These are phyloP conservation scores for Ips nitidus DNA, from an alignment of 1,140 invertebrate genomes.

Conservation along the genomic window DNA sequence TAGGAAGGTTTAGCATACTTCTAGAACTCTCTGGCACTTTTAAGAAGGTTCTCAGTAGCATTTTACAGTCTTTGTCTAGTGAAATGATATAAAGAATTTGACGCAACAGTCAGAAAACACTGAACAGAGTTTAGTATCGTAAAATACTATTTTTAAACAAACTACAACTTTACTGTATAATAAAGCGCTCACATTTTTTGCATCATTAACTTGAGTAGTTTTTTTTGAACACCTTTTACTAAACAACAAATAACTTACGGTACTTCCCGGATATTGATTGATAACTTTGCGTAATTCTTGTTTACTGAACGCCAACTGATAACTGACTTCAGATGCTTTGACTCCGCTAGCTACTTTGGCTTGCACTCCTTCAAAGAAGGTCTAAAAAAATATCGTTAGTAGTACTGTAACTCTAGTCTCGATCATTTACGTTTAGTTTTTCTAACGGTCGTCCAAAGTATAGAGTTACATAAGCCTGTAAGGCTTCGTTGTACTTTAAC, in stretches of 20 bases:
- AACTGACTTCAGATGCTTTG: conserved; percentile 96
- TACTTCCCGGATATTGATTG: conserved; percentile 90
- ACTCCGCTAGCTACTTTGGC: conserved; percentile 88
- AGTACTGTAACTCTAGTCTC: background rate
- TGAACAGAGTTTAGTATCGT: too few species aligned
- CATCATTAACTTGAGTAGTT: background rate
- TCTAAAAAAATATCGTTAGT: conserved; percentile 54
- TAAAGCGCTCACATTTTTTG: background rate
- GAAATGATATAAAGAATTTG: too few species aligned
- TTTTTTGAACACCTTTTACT: background rate
- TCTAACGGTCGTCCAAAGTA: conserved; percentile 95
- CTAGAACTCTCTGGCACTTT: too few species aligned
- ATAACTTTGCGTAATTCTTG: conserved; percentile 95
- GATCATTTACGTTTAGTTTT: conserved; percentile 81
- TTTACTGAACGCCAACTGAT: conserved; percentile 96
- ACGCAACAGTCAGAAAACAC: too few species aligned
- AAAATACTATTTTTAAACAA: too few species aligned
- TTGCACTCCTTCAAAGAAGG: conserved; percentile 95
- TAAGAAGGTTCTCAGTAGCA: too few species aligned
- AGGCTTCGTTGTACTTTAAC: conserved; percentile 85
- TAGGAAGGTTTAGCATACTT: too few species aligned
- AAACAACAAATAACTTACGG: conserved; percentile 52
- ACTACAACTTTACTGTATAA: background rate
- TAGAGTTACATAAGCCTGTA: conserved; percentile 87
- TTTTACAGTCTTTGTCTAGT: too few species aligned